Conservation (phyloP, 2,888 invertebrate species). For the Nasonia oneida region DNA sequence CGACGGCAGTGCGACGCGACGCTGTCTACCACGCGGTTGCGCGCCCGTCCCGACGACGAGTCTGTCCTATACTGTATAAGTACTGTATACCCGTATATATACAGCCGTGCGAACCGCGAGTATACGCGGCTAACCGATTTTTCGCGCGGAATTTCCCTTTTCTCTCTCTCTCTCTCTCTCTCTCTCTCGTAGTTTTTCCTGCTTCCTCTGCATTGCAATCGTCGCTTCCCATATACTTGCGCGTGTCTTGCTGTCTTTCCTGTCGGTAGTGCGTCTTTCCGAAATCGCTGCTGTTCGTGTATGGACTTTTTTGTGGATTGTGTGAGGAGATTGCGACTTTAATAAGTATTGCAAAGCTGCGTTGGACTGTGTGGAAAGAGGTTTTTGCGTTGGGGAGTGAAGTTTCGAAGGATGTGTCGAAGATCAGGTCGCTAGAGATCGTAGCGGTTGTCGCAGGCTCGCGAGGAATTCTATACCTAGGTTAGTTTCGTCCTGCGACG, state of each 20-base stretch:
- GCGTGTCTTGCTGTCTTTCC: neutral
- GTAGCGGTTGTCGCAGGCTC: neutral
- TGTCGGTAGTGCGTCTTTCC: neutral
- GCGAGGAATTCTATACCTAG: neutral
- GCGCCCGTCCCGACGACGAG: constrained; percentile 45
- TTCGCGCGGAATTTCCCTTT: constrained; percentile 7
- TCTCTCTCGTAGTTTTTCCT: constrained; percentile 60
- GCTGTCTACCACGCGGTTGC: constrained; percentile 75
- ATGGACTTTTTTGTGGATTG: neutral
- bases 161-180: constrained; percentile 63
- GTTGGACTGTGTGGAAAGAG: neutral
- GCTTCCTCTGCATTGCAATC: constrained; percentile 9
- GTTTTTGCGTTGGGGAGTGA: neutral
- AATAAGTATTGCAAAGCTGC: neutral
- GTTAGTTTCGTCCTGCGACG: neutral
- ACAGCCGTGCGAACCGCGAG: neutral
- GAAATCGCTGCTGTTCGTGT: neutral
- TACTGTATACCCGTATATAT: neutral
- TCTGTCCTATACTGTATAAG: neutral
- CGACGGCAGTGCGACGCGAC: constrained; percentile 78
- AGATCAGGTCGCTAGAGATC: neutral
- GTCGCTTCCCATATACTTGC: neutral
- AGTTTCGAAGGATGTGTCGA: neutral
- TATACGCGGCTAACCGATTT: neutral
- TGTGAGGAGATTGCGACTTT: too few relatives aligned